Evolutionary conservation across 1,140 invertebrate genomes (phyloP).

Genomic region (Zaprionus ghesquierei): DNA sequence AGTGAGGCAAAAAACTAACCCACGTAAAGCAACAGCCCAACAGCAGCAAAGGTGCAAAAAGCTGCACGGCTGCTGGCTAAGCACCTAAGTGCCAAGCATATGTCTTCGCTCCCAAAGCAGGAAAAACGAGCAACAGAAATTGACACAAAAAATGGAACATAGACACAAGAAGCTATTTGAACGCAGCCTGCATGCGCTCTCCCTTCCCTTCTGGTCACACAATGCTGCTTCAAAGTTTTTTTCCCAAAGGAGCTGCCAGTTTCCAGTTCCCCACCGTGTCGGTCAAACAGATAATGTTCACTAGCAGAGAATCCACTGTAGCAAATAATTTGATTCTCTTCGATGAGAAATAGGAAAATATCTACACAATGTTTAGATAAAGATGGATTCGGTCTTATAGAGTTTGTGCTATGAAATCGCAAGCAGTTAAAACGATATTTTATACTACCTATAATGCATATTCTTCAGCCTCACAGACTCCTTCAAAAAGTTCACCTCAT

Average conservation of each 20-base stretch:
- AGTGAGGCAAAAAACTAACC: constrained; percentile 23
- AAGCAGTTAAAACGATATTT: no score
- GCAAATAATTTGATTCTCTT: constrained; percentile 9
- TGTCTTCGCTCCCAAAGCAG: constrained; percentile 51
- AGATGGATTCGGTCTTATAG: no score
- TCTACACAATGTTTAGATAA: not conserved
- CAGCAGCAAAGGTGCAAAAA: constrained; percentile 32
- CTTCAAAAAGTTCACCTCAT: not conserved
- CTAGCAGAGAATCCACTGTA: not conserved
- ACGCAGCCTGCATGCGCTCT: not conserved
- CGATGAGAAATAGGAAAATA: not conserved
- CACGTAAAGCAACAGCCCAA: constrained; percentile 11
- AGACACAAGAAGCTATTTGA: constrained; percentile 25
- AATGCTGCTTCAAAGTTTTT: constrained; percentile 12
- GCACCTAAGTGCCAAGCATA: constrained; percentile 70
- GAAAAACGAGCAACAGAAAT: constrained; percentile 28
- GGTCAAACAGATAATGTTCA: constrained; percentile 11
- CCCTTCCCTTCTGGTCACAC: not conserved
- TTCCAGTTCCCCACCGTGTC: not conserved
- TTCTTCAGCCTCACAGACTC: no score
- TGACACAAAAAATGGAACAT: constrained; percentile 24
- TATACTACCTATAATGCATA: no score
- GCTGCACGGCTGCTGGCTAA: constrained; percentile 40
- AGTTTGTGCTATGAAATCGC: no score
- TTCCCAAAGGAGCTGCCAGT: not conserved